Evolutionary conservation across 2,113 vertebrate species (phyloP).

Genomic region (Panthera uncia): DNA sequence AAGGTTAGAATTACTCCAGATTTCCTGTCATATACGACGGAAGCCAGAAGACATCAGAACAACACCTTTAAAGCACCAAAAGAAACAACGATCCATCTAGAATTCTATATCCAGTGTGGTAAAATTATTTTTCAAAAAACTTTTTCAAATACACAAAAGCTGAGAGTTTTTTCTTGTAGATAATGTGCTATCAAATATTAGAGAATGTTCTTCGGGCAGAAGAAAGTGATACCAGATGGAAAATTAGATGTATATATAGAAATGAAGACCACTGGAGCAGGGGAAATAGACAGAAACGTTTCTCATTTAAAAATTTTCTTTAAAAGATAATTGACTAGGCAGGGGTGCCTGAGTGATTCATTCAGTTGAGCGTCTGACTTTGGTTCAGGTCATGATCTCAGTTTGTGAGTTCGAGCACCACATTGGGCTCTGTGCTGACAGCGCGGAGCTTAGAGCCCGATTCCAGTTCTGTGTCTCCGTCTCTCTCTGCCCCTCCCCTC

Average conservation of each 20-base stretch:
- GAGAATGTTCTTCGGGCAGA: neutral
- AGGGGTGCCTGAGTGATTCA: too few relatives aligned
- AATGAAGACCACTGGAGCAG: neutral
- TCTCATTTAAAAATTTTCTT: neutral
- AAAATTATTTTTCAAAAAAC: slow-evolving; percentile 1
- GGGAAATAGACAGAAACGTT: neutral
- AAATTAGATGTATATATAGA: neutral
- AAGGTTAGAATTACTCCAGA: neutral
- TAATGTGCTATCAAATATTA: neutral
- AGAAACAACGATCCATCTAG: neutral
- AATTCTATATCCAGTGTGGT: neutral
- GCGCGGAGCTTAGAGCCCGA: too few relatives aligned
- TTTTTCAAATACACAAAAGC: neutral
- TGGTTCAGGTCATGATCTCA: too few relatives aligned
- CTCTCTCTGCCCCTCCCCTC: too few relatives aligned
- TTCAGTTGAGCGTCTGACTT: too few relatives aligned
- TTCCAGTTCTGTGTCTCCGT: too few relatives aligned
- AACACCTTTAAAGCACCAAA: neutral
- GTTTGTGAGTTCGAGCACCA: too few relatives aligned
- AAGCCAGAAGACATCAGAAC: neutral
- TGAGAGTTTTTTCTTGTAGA: neutral
- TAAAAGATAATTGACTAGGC: neutral
- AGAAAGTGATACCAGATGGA: neutral
- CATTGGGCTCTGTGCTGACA: too few relatives aligned
- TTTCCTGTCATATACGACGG: neutral